Base-by-base conservation (phyloP, 2,888 invertebrate genomes). In the Aethes cnicana region DNA sequence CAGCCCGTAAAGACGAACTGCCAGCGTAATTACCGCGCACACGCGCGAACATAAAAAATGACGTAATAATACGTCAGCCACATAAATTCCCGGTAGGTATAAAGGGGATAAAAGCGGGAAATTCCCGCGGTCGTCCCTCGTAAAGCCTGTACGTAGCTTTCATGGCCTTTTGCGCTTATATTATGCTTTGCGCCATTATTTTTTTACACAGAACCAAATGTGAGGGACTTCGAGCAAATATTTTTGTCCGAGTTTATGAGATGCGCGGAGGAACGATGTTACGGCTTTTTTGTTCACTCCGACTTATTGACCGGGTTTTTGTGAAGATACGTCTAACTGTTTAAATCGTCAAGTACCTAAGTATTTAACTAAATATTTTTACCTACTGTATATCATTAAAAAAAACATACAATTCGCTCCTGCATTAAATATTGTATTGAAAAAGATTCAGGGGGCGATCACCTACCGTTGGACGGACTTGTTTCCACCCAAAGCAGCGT, bases 51-150 rank as follows among this genome's bases (percentile, higher is more conserved):
- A 30, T 50, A 50, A 50, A 50, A 43, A 50, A 50, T 44, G 43
- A 44, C 50, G 50, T 37, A 43, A 50, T 50, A 50, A 50, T 50
- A 50, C 50, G 43, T 32, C 50, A 37, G 23, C 43, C 50, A 23
- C 50, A 50, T 50, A 50, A 50, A 50, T 50, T 50, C 43, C 43
- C 43, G 32, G 23, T 23, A 39, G 36, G 50, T 44, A 50, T 43
- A 36, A 43, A 35, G 43, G 46, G 30, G 32, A 50, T 50, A 50
- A 50, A 50, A 50, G 30, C 23, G 36, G 43, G 30, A 23, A 50
- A 50, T 37, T 50, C 43, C 50, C 30, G 50, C 50, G 43, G 49
- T 47, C 46, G 37, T 33, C 37, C 50, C 36, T 50, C 50, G 43
- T 50, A 50, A 50, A 50, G 36, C 20, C 11, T 14, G 49, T 44